Base-by-base conservation (phyloP, 2,113 vertebrate genomes). In the Hipposideros armiger region DNA sequence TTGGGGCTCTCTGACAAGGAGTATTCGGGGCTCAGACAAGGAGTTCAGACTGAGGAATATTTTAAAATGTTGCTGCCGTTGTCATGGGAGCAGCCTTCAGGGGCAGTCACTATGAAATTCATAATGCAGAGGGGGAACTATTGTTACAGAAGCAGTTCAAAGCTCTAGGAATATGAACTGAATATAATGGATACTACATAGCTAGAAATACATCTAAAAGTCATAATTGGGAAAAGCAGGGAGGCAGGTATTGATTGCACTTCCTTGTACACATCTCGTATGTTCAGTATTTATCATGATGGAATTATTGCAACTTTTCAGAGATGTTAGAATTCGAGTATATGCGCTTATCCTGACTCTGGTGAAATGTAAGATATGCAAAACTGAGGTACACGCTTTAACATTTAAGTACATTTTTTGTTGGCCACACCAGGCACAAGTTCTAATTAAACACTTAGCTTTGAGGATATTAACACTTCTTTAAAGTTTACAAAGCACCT, bases 271-370 rank as follows among this genome's bases (percentile, higher is more conserved):
- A 70, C 24, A 74, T 91, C 47, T 50, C 9, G 24, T 82, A 22
- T 91, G 78, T 91, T 96, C 14, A 83, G 52, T 81, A 73, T 54
- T 85, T 78, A 70, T 56, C 73, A 50, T 76, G 64, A 50, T 95
- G 36, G 36, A 95, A 96, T 96, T 80, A 14, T 90, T 96, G 85
- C 11, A 67, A 22, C n/a, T 84, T 92, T 87, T 90, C n/a, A 96
- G 69, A 87, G 28, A 67, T 94, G 66, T 92, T 96, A 95, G 84
- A 96, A 95, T 77, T 76, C 92, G 62, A 93, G 30, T 87, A 10
- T 73, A 62, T 50, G 88, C 94, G n/a, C 22, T 95, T 50, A 67
- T 89, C 24, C 81, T 74, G 14, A 93, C 64, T 96, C 56, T 81
- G 60, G 82, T 89, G 45, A 94, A 97, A 88, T 83, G 26, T 70